Percentiles rank a stretch among this genome's conserved stretches.
Evolutionary conservation across 2,797 vertebrate species (phyloP).

Genomic region (Chelidonichthys spinosus): DNA sequence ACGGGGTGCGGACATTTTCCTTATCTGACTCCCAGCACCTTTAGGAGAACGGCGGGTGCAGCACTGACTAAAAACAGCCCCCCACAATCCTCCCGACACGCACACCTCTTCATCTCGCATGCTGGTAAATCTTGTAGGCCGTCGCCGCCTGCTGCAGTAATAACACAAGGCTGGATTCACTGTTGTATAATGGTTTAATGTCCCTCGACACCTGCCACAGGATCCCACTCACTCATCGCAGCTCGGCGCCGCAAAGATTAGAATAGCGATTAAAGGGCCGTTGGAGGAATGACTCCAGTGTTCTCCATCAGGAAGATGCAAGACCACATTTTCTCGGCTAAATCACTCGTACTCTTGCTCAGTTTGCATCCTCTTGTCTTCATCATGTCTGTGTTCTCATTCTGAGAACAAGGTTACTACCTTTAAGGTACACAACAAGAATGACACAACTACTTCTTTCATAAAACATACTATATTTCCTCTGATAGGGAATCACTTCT

Average conservation of each 20-base stretch:
- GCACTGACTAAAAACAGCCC: slow-evolving; percentile 44
- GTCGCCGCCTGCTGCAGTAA: slow-evolving; percentile 48
- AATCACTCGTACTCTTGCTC: slow-evolving; percentile 5
- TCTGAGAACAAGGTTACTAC: too few species aligned
- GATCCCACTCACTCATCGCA: slow-evolving; percentile 30
- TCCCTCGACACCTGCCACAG: slow-evolving; percentile 44
- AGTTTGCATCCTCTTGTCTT: not conserved
- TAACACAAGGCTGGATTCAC: slow-evolving; percentile 55
- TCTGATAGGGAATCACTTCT: too few species aligned
- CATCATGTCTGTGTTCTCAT: not conserved
- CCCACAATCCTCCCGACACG: slow-evolving; percentile 28
- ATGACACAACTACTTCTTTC: too few species aligned
- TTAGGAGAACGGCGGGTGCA: slow-evolving; percentile 33
- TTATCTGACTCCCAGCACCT: slow-evolving; percentile 64
- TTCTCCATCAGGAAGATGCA: slow-evolving; percentile 7
- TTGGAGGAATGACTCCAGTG: not conserved
- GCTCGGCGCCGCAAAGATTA: slow-evolving; percentile 32
- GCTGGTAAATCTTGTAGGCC: slow-evolving; percentile 30
- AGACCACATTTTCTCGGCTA: not conserved
- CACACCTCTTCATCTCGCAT: slow-evolving; percentile 28
- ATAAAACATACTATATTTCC: too few species aligned
- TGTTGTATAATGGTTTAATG: slow-evolving; percentile 54
- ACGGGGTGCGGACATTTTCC: slow-evolving; percentile 31
- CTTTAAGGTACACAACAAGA: too few species aligned
- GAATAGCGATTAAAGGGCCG: slow-evolving; percentile 37